A percentile compares a stretch with the other conserved stretches of the same genome.
phyloP scores from a whole-genome alignment of 2,113 vertebrate genomes.

The Cyprinodon variegatus region DNA sequence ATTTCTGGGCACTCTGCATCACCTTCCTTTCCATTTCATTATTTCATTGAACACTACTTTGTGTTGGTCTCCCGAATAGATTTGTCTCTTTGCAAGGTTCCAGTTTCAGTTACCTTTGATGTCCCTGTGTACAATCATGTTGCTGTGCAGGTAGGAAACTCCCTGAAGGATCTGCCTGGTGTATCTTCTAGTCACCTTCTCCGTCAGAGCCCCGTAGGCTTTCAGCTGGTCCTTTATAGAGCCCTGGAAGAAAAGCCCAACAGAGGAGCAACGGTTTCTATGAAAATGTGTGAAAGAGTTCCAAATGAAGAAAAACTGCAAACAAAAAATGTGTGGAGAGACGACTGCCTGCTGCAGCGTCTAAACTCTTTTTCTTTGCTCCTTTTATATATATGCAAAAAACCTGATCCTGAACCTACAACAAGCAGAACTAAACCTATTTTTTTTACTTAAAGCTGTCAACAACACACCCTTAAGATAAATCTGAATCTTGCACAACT shows the following conservation, averaged over 20 bases:
- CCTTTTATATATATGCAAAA: slow-evolving; percentile 53
- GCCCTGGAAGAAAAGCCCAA: slow-evolving; percentile 74
- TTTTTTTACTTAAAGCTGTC: slow-evolving; percentile 27
- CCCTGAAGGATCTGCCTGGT: slow-evolving; percentile 91
- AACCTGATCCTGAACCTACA: slow-evolving; percentile 49
- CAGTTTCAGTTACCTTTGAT: slow-evolving; percentile 85
- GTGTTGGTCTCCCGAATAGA: not conserved
- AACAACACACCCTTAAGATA: slow-evolving; percentile 34
- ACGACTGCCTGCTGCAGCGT: slow-evolving; percentile 6
- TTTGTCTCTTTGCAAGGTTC: not conserved
- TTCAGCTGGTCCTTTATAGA: slow-evolving; percentile 93
- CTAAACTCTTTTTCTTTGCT: slow-evolving; percentile 60
- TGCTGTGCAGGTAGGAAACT: slow-evolving; percentile 92
- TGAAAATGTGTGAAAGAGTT: slow-evolving; percentile 1
- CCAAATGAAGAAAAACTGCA: slow-evolving; percentile 19
- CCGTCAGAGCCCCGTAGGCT: slow-evolving; percentile 89
- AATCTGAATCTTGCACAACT: not conserved
- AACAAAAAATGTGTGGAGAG: slow-evolving; percentile 24
- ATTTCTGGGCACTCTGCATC: not conserved
- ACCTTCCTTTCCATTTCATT: too few species aligned
- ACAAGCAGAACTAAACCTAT: slow-evolving; percentile 28
- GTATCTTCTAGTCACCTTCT: slow-evolving; percentile 90
- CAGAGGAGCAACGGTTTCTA: not conserved
- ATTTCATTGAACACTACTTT: not conserved
- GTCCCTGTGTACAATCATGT: slow-evolving; percentile 94